Evolutionary conservation across 2,113 vertebrate species (phyloP), one percentile per base, ranked within the genome.

Genomic region (Myxocyprinus asiaticus): DNA sequence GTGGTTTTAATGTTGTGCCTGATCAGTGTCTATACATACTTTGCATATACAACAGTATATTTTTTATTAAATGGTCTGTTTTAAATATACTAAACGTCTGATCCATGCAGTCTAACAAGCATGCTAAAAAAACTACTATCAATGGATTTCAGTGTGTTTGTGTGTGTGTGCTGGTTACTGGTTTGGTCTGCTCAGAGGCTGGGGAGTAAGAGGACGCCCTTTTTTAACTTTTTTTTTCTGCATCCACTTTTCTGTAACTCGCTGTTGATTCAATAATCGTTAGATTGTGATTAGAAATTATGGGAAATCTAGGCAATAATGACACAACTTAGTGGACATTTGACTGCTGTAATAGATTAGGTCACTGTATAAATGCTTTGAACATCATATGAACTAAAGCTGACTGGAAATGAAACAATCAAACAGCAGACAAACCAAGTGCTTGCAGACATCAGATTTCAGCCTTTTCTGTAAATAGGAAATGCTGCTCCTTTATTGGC

Each of bases 321-420:
- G 14, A 5, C 15, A 14, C 44, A 76, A 56, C 4, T 15, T 8
- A 58, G 44, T 61, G 45, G n/a, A 67, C 10, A 3, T 48, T 66
- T 65, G 14, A 47, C 5, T n/a, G 64, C 51, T 15, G 14, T 1
- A 4, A 45, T 8, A 3, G 8, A 5, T 45, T 17, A 66, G 4
- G 48, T 4, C 10, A 50, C 15, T n/a, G 43, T 45, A 15, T 22
- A 17, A 63, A 68, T 56, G 42, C 42, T 55, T 9, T 76, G 50
- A 58, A 15, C 43, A 50, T 14, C 4, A 45, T 7, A 14, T 14
- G 4, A 15, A 51, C 42, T 50, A 22, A 43, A n/a, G n/a, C n/a
- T n/a, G 51, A 17, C 33, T 68, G 76, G 76, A 82, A 82, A 78
- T 78, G 55, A 74, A 63, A 63, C 53, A 2, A n/a, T 67, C 15